Evolutionary conservation across 2,888 invertebrate genomes (phyloP).

Genomic region (Troglohyphantes excavatus): DNA sequence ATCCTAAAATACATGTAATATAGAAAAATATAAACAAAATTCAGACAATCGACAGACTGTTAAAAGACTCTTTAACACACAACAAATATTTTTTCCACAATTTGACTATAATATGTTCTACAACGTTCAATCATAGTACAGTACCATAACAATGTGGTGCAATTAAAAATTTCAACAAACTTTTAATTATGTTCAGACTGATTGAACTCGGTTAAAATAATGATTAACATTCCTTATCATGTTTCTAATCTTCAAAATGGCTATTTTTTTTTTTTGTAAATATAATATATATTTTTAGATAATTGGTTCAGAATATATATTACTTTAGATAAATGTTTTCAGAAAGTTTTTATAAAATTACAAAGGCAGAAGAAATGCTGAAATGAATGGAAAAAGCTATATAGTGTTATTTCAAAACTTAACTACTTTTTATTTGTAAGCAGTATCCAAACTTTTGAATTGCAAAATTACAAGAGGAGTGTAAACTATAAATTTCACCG

Average conservation of each 20-base stretch:
- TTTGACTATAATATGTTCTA: not conserved
- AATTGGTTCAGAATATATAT: not conserved
- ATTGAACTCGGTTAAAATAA: not conserved
- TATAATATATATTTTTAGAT: not conserved
- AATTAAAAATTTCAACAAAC: not conserved
- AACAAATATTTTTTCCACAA: not conserved
- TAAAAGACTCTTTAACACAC: not conserved
- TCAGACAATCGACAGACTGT: not conserved
- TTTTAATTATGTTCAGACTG: not conserved
- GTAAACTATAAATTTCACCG: slow-evolving; percentile 9
- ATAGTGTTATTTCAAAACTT: slow-evolving; percentile 28
- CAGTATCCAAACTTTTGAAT: not conserved
- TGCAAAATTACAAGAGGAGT: not conserved
- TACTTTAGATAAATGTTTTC: slow-evolving; percentile 9
- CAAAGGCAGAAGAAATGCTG: not conserved
- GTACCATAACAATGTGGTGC: not conserved
- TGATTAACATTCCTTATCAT: not conserved
- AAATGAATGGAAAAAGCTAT: slow-evolving; percentile 12
- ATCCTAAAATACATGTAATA: not conserved
- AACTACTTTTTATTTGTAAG: slow-evolving; percentile 12
- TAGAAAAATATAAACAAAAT: slow-evolving; percentile 2
- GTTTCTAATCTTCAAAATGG: slow-evolving; percentile 1
- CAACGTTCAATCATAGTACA: not conserved
- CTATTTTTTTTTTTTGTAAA: slow-evolving; percentile 3
- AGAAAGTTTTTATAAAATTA: slow-evolving; percentile 54